Evolutionary conservation across 1,140 invertebrate species (phyloP).

Genomic region (Apis dorsata): DNA sequence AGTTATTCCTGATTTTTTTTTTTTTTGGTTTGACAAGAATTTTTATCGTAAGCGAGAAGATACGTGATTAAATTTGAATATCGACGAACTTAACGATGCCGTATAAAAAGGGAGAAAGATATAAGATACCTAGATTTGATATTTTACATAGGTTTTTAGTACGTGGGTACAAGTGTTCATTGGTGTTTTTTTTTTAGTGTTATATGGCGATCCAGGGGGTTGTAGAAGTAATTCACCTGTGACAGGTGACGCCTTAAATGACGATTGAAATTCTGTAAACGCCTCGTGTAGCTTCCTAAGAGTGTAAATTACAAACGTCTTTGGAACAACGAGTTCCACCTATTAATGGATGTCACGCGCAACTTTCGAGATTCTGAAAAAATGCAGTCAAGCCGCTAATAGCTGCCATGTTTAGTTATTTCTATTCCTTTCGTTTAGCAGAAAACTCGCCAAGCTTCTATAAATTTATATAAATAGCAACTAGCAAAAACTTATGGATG

Average conservation of each 20-base stretch:
- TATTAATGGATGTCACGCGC: constrained; percentile 29
- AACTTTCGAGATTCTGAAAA: constrained; percentile 38
- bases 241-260: constrained; percentile 9
- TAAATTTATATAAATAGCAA: not conserved
- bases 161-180: not conserved
- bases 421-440: constrained; percentile 45
- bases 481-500: constrained; percentile 7
- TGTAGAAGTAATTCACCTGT: not conserved
- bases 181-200: not conserved
- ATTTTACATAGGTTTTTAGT: not conserved
- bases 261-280: constrained; percentile 43
- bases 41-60: not conserved
- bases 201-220: not conserved
- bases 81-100: not conserved
- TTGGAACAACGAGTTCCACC: not conserved
- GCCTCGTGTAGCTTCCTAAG: constrained; percentile 19
- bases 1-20: not conserved
- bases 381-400: constrained; percentile 20
- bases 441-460: not conserved
- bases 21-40: not conserved
- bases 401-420: constrained; percentile 38
- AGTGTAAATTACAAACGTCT: constrained; percentile 44
- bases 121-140: not conserved
- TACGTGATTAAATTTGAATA: not conserved
- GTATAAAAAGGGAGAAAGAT: no score